phyloP scores from a whole-genome alignment of 2,888 invertebrate genomes.

The Volucella inanis region DNA sequence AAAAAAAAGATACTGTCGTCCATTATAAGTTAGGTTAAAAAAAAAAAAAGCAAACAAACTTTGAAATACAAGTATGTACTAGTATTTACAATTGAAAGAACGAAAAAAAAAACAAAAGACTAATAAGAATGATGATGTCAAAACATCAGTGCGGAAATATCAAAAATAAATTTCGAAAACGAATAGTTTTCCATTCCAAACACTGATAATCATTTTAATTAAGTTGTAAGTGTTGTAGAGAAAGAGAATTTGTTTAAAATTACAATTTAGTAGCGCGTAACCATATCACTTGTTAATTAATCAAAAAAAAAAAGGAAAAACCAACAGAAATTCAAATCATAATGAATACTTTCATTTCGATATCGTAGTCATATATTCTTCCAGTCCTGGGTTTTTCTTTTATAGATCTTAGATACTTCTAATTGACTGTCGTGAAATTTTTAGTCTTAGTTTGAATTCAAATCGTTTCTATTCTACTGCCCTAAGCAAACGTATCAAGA shows the following conservation, averaged over 20 bases:
- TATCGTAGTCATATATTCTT: slow-evolving; percentile 68
- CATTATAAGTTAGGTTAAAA: slow-evolving; percentile 51
- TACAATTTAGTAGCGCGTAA: slow-evolving; percentile 65
- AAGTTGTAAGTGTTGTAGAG: background rate
- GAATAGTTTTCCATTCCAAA: background rate
- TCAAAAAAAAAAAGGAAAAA: slow-evolving; percentile 55
- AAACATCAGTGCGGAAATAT: slow-evolving; percentile 11
- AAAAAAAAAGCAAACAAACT: slow-evolving; percentile 36
- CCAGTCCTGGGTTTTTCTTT: slow-evolving; percentile 35
- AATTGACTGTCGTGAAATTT: too few relatives aligned
- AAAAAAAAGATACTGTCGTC: slow-evolving; percentile 57
- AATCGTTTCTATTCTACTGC: too few relatives aligned
- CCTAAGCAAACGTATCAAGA: too few relatives aligned
- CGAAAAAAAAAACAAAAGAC: background rate
- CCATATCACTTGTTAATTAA: slow-evolving; percentile 72
- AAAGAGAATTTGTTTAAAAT: slow-evolving; percentile 16
- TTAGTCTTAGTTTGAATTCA: too few relatives aligned
- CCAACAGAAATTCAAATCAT: too few relatives aligned
- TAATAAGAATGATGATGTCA: slow-evolving; percentile 51
- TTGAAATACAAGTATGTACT: too few relatives aligned
- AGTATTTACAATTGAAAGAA: background rate
- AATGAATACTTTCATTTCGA: slow-evolving; percentile 54
- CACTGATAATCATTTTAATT: background rate
- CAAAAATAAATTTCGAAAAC: slow-evolving; percentile 8
- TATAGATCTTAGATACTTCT: slow-evolving; percentile 6